These are phyloP conservation scores for Takifugu bimaculatus DNA, from an alignment of 2,113 vertebrate species.

Conservation along the genomic window DNA sequence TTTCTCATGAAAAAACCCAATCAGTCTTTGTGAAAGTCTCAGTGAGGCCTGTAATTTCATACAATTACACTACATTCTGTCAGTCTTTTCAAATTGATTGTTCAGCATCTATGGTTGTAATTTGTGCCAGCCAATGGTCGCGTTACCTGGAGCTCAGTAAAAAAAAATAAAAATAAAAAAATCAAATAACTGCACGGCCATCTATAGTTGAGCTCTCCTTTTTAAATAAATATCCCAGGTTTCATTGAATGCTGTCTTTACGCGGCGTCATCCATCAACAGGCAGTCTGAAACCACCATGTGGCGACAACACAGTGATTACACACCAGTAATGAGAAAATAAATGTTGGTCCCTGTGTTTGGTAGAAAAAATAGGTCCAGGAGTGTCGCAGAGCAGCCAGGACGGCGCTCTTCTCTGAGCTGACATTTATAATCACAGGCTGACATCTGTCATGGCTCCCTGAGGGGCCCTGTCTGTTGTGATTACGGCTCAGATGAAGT, in stretches of 20 bases:
- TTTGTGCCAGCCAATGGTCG: too few species aligned
- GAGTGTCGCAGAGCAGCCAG: slow-evolving; percentile 29
- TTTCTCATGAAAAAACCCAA: too few species aligned
- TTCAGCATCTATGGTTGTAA: too few species aligned
- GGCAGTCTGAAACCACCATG: slow-evolving; percentile 39
- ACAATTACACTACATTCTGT: too few species aligned
- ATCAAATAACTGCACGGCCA: too few species aligned
- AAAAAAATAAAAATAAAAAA: too few species aligned
- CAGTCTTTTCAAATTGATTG: too few species aligned
- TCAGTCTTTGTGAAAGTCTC: too few species aligned
- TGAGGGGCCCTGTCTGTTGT: slow-evolving; percentile 67
- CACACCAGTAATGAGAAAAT: slow-evolving; percentile 56
- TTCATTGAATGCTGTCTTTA: slow-evolving; percentile 40
- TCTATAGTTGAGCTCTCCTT: too few species aligned
- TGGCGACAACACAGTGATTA: slow-evolving; percentile 49
- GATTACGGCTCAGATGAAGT: slow-evolving; percentile 59
- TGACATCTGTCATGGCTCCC: slow-evolving; percentile 73
- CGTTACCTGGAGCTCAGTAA: too few species aligned
- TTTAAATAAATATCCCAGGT: not conserved
- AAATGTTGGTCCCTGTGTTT: slow-evolving; percentile 45
- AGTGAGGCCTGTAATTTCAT: too few species aligned
- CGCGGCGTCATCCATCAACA: slow-evolving; percentile 48
- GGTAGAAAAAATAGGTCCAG: slow-evolving; percentile 44
- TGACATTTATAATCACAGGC: slow-evolving; percentile 72
- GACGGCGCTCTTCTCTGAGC: slow-evolving; percentile 11